Base-by-base conservation (phyloP, 2,888 invertebrate species). In the Pachydiplax longipennis region DNA sequence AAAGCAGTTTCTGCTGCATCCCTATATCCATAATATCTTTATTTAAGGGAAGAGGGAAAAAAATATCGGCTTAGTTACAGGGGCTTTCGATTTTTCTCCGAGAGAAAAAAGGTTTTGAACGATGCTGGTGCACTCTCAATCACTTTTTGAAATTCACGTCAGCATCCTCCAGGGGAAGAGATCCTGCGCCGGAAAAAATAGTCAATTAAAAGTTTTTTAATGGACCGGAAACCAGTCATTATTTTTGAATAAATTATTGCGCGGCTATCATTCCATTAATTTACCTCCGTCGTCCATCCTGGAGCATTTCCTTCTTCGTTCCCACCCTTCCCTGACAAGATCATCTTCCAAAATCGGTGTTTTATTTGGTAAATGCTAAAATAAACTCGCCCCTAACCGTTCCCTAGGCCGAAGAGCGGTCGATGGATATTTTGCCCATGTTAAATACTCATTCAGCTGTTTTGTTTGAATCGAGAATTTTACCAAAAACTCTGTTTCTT, bases 141-240 rank as follows among this genome's bases (percentile, higher is more conserved):
- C 35, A 48, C 58, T 37, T 35, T 87, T 87, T 87, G 37, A 87
- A 37, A 87, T 87, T 87, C 87, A 61, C 37, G 53, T 87, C 87
- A 87, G 83, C n/a, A 12, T 1, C 18, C 25, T n/a, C 82, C 13
- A 53, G 15, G 58, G 31, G 13, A 53, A 8, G n/a, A 48, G 48
- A 12, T 22, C 25, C 48, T 61, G 61, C 31, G 87, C 25, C 58
- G 65, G 53, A 40, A 61, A 87, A 53, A 87, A 87, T 37, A 65
- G 61, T 61, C 87, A 87, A 87, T 87, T 87, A 87, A 35, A 61
- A 87, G 58, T 73, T 25, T 61, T 87, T 87, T 87, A 61, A 87
- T 87, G 61, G 87, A 8, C 61, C 61, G 87, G 87, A 87, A 87
- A 61, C 58, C 37, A 22, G 61, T 48, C 37, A 87, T 61, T 87